Percentiles rank a stretch among this genome's conserved stretches.
Conservation (phyloP, 2,888 invertebrate species). For the Hirtodrosophila alboralis region DNA sequence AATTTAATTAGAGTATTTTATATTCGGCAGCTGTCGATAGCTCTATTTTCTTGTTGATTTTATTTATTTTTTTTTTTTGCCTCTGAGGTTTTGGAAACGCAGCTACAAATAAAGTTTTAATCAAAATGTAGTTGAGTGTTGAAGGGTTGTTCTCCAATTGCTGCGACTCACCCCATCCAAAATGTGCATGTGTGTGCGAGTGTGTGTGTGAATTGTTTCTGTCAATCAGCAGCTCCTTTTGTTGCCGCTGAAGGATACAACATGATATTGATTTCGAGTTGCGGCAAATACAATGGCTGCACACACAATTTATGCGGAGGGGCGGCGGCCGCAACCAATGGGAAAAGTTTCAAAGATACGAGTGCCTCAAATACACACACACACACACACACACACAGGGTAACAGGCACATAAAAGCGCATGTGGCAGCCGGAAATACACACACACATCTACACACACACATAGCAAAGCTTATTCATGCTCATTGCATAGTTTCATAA, state of each 20-base stretch:
- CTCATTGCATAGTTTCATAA: slow-evolving; percentile 68
- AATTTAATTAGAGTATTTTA: too few species aligned
- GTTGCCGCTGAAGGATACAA: slow-evolving; percentile 77
- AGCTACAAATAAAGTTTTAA: slow-evolving; percentile 75
- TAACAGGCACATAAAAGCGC: slow-evolving; percentile 31
- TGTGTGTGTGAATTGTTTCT: slow-evolving; percentile 71
- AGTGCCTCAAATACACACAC: slow-evolving; percentile 23
- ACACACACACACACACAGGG: slow-evolving; percentile 19
- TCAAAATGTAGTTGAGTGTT: slow-evolving; percentile 79
- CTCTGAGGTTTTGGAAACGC: too few species aligned
- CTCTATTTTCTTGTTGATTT: too few species aligned
- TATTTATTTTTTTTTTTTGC: slow-evolving; percentile 20
- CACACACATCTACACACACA: slow-evolving; percentile 9
- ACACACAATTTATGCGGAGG: slow-evolving; percentile 25
- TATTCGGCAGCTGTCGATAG: too few species aligned
- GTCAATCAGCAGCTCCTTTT: slow-evolving; percentile 79
- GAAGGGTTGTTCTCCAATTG: slow-evolving; percentile 68
- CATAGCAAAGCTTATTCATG: slow-evolving; percentile 6
- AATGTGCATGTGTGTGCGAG: slow-evolving; percentile 16
- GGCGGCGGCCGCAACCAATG: slow-evolving; percentile 58
- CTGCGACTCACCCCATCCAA: slow-evolving; percentile 21
- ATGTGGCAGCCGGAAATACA: slow-evolving; percentile 31
- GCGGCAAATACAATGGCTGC: slow-evolving; percentile 60
- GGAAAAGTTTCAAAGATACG: slow-evolving; percentile 70
- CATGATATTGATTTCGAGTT: slow-evolving; percentile 77